Evolutionary conservation across 2,888 invertebrate genomes (phyloP).

Genomic region (Autographa gamma): DNA sequence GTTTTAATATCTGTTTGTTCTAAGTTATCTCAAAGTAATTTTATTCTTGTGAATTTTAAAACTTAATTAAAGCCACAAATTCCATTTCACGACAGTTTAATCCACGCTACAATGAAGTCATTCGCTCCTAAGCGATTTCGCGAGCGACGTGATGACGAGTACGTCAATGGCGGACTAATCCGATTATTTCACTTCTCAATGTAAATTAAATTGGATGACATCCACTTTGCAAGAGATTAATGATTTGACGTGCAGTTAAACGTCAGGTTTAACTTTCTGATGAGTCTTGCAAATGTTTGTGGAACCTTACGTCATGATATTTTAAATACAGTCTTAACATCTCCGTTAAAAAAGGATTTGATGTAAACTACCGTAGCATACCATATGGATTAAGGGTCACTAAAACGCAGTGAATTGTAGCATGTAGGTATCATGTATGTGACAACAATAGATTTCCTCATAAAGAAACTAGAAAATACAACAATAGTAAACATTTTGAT

Average conservation of each 20-base stretch:
- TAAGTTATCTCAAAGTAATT: too few species aligned
- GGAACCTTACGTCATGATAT: not conserved
- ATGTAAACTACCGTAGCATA: too few species aligned
- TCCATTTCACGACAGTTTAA: conserved; percentile 36
- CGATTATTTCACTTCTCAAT: conserved; percentile 52
- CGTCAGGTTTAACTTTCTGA: conserved; percentile 22
- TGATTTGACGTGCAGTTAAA: conserved; percentile 26
- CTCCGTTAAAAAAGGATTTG: conserved; percentile 17
- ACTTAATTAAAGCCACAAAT: not conserved
- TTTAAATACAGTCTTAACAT: not conserved
- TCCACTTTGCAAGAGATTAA: conserved; percentile 41
- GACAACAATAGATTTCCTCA: not conserved
- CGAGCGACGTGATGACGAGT: conserved; percentile 43
- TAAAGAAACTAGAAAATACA: not conserved
- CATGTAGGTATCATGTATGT: not conserved
- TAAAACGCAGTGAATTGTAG: too few species aligned
- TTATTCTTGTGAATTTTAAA: not conserved
- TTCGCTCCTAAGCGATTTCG: conserved; percentile 51
- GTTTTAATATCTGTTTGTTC: too few species aligned
- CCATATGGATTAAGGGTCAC: too few species aligned
- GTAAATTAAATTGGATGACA: conserved; percentile 57
- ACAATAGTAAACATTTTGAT: conserved; percentile 9
- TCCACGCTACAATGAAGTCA: conserved; percentile 55
- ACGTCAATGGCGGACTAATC: conserved; percentile 49
- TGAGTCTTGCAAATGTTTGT: conserved; percentile 10